Conservation (phyloP, 64 coral and sea anemone species). For the Stichodactyla helianthus region DNA sequence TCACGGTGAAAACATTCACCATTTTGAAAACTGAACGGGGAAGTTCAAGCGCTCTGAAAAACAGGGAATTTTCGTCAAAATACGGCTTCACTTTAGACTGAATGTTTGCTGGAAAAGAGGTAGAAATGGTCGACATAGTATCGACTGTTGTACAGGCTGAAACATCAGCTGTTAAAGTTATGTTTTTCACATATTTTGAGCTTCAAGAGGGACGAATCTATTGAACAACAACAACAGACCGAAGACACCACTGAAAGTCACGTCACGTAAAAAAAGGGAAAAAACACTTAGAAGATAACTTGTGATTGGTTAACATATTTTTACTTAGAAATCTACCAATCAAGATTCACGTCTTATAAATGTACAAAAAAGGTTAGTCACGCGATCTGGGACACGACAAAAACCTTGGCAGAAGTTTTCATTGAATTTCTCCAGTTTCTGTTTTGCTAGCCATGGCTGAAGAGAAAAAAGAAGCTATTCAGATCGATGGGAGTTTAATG, state of each 20-base stretch:
- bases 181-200: not conserved
- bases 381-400: not conserved
- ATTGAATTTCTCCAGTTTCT: not conserved
- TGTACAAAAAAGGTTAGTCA: not conserved
- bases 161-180: not conserved
- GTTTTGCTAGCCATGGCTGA: not conserved
- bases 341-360: not conserved
- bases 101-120: not conserved
- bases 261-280: not conserved
- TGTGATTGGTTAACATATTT: not conserved
- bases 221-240: not conserved
- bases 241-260: not conserved
- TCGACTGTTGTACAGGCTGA: not conserved
- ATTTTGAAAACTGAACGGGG: conserved; percentile 8
- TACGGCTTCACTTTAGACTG: not conserved
- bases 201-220: not conserved
- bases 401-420: not conserved
- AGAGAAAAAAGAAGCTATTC: conserved; percentile 14
- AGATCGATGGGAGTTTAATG: conserved; percentile 58
- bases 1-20: conserved; percentile 5
- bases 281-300: not conserved
- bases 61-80: conserved; percentile 1
- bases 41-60: not conserved
- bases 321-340: not conserved
- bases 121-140: not conserved